These are phyloP conservation scores for Leptopterna dolabrata DNA, from an alignment of 2,888 invertebrate species.

Conservation along the genomic window DNA sequence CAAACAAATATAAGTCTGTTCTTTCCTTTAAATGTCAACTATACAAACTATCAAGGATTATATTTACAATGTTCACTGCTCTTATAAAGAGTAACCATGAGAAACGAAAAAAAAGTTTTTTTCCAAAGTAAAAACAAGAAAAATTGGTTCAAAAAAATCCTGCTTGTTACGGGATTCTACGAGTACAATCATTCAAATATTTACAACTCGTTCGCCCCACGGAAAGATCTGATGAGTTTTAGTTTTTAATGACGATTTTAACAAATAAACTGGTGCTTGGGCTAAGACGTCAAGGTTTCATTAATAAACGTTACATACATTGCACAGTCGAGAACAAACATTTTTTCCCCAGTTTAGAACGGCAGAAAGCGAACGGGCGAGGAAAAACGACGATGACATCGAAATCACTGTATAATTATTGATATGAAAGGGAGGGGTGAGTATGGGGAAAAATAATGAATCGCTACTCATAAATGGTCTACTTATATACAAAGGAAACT, in stretches of 20 bases:
- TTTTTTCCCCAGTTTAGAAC: neutral
- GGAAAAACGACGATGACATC: neutral
- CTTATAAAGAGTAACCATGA: constrained; percentile 35
- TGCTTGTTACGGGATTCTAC: neutral
- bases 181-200: neutral
- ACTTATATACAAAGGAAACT: constrained; percentile 15
- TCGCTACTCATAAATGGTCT: constrained; percentile 1
- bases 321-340: neutral
- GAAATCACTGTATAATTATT: neutral
- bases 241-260: neutral
- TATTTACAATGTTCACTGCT: constrained; percentile 17
- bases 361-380: neutral
- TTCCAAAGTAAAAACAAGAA: neutral
- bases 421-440: constrained; percentile 4
- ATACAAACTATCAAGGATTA: constrained; percentile 3
- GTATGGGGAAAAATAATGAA: neutral
- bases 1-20: neutral
- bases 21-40: neutral
- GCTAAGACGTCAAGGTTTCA: neutral
- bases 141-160: neutral
- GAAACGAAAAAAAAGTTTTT: neutral
- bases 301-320: neutral
- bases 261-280: neutral
- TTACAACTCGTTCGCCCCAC: neutral
- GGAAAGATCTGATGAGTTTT: neutral